These are phyloP conservation scores for Harpagifer antarcticus DNA, from an alignment of 2,797 vertebrate genomes.

Conservation along the genomic window DNA sequence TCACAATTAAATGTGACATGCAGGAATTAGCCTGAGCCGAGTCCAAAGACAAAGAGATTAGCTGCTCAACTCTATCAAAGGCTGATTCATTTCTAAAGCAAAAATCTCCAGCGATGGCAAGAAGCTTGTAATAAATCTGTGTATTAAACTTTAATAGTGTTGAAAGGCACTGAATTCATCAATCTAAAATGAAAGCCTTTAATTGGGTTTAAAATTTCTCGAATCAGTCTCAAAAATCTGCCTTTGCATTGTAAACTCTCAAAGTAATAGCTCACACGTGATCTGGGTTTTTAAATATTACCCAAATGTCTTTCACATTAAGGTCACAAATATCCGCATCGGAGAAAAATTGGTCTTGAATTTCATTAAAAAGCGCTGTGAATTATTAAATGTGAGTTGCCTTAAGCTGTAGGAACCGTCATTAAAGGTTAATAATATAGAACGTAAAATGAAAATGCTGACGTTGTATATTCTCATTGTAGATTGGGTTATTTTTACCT, in stretches of 20 bases:
- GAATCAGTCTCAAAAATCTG: neutral
- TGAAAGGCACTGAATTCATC: neutral
- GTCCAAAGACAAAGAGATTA: slow-evolving; percentile 70
- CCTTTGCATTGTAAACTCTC: neutral
- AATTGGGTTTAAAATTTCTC: neutral
- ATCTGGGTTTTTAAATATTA: too few relatives aligned
- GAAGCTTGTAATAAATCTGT: slow-evolving; percentile 14
- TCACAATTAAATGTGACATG: slow-evolving; percentile 77
- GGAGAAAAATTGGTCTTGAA: neutral
- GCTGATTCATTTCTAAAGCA: slow-evolving; percentile 53
- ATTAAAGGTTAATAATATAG: slow-evolving; percentile 10
- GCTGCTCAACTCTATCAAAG: slow-evolving; percentile 50
- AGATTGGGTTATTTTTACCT: slow-evolving; percentile 39
- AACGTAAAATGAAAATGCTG: slow-evolving; percentile 14
- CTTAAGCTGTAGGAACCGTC: neutral
- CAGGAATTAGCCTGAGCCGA: slow-evolving; percentile 68
- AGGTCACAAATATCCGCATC: neutral
- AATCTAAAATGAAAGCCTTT: neutral
- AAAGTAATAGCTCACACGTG: too few relatives aligned
- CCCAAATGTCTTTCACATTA: too few relatives aligned
- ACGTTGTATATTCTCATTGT: slow-evolving; percentile 27
- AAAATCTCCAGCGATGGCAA: slow-evolving; percentile 29
- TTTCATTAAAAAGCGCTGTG: neutral
- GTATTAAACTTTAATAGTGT: neutral
- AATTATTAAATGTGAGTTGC: neutral